Percentiles rank a stretch among this genome's conserved stretches.
Evolutionary conservation across 2,888 invertebrate species (phyloP).

Genomic region (Spicauda simplicius): DNA sequence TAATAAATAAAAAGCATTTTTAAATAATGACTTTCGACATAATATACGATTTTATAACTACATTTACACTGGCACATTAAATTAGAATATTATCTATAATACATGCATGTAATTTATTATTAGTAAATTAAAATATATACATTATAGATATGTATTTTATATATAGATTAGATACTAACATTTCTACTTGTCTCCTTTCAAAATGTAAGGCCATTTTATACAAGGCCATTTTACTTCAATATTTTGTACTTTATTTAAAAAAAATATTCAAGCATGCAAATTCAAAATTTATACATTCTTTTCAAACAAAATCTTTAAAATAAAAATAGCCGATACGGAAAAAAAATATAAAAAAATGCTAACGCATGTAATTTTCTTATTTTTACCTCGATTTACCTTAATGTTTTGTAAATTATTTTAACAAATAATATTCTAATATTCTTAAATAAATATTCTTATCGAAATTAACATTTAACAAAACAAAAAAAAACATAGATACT

Average conservation of each 20-base stretch:
- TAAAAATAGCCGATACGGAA: no score
- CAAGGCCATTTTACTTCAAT: no score
- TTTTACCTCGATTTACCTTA: not conserved
- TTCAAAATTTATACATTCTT: no score
- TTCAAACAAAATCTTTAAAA: no score
- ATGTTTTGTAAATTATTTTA: constrained; percentile 3
- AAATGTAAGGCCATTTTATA: no score
- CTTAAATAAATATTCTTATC: not conserved
- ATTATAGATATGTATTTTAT: not conserved
- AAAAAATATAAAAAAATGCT: no score
- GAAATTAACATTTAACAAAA: not conserved
- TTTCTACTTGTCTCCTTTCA: not conserved
- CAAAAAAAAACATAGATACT: not conserved
- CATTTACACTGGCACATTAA: constrained; percentile 1
- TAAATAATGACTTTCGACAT: no score
- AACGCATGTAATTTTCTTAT: not conserved
- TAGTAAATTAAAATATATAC: not conserved
- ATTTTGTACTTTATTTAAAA: no score
- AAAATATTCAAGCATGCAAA: not conserved
- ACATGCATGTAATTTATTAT: constrained; percentile 8
- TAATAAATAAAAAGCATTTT: no score
- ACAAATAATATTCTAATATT: not conserved
- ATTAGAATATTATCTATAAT: not conserved
- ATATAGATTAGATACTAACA: constrained; percentile 12
- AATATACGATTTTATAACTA: no score